Evolutionary conservation across 1,140 invertebrate genomes (phyloP), one percentile per base, ranked within the genome.

Genomic region (Ptiloglossa arizonensis): DNA sequence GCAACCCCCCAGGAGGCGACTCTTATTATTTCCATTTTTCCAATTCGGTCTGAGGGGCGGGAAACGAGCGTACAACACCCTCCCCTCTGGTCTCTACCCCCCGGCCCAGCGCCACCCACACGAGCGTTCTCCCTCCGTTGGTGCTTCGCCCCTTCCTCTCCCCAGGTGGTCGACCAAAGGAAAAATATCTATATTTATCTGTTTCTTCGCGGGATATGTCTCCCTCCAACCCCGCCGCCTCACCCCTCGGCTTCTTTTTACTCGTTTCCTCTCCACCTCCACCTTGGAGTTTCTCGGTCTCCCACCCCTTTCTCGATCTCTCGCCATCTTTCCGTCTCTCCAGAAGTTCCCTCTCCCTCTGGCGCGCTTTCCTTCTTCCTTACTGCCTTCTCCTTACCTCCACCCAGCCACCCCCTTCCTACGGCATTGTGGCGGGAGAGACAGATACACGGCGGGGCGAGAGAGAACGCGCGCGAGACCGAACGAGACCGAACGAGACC

Each of bases 21-120:
- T 90, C 89, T 91, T 91, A 91, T 91, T 91, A 91, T 91, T 92
- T 92, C 88, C 89, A 91, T 90, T 91, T 91, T 90, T 92, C 86
- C 90, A 89, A 90, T 91, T 92, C 90, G 85, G 86, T 85, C 54
- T 72, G 84, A 71, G 71, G 84, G 84, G 84, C 84, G 84, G 82
- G 83, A 79, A 85, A 74, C 67, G 79, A 81, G 64, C 82, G 83
- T 71, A 81, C 81, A 80, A 83, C 82, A 79, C 70, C 62, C 66
- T 84, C 81, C 80, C 80, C 68, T 77, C 54, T 81, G 41, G 54
- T 59, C 64, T 60, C 66, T 22, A 60, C 69, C 50, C 83, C 60
- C 64, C 38, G 71, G 48, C 56, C 69, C 66, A 48, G 46, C 54
- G 27, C 75, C 11, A 24, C 77, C 60, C 15, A 22, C 68, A 35